A percentile compares a stretch with the other conserved stretches of the same genome.
phyloP scores from a whole-genome alignment of 2,113 vertebrate species.

The Cranoglanis bouderius region DNA sequence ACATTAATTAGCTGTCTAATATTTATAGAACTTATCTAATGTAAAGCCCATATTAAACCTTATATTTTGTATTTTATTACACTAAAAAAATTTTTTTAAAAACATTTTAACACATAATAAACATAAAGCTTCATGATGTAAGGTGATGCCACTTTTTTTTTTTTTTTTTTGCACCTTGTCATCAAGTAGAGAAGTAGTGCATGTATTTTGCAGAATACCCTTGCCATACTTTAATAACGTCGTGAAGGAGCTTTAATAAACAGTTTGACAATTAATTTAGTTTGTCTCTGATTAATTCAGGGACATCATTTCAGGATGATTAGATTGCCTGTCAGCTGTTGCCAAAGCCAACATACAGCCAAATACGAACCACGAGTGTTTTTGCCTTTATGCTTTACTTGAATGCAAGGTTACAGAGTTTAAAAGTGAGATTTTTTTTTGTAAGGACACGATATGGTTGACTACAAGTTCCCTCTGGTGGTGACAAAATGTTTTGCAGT shows the following conservation, averaged over 20 bases:
- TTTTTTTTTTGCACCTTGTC: background rate
- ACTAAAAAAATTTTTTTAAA: background rate
- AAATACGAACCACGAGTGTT: background rate
- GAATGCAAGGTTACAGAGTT: background rate
- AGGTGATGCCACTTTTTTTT: background rate
- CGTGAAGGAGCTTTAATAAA: background rate
- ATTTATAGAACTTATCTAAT: background rate
- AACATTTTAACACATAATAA: background rate
- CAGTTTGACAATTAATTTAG: constrained; percentile 16
- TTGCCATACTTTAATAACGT: background rate
- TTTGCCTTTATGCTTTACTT: background rate
- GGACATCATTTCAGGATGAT: background rate
- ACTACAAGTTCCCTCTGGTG: constrained; percentile 27
- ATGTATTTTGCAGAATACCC: background rate
- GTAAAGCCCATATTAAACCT: background rate
- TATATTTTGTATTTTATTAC: background rate
- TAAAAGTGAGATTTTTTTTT: background rate
- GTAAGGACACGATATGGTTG: background rate
- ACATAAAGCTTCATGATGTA: background rate
- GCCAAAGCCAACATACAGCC: background rate
- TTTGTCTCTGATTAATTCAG: constrained; percentile 12
- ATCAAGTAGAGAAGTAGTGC: background rate
- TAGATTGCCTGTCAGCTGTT: background rate
- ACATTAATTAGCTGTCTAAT: background rate
- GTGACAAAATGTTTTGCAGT: constrained; percentile 6